Conservation (phyloP, 2,888 invertebrate species). For the Cecidostiba fungosa region DNA sequence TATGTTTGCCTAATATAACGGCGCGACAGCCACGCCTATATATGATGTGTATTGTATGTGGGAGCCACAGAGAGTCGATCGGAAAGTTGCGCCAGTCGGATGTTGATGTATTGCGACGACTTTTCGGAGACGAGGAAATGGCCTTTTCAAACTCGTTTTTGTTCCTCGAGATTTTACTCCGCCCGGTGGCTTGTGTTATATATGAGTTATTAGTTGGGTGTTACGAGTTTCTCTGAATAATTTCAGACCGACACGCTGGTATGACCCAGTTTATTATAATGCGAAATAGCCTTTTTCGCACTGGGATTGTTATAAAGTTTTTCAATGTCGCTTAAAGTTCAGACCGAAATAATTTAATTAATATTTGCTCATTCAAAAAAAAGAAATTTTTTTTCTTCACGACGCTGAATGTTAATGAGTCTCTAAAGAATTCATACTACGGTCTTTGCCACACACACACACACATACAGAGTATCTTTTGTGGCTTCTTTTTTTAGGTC, state of each 20-base stretch:
- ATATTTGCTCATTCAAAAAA: background rate
- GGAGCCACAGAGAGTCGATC: background rate
- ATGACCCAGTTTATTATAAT: too few relatives aligned
- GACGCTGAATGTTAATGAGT: background rate
- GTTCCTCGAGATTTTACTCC: background rate
- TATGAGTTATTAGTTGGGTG: too few relatives aligned
- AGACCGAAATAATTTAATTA: background rate
- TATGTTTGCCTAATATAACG: background rate
- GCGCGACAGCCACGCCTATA: constrained; percentile 2
- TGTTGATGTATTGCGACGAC: background rate
- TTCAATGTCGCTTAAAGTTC: background rate
- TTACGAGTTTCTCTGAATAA: too few relatives aligned
- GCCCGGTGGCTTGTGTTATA: too few relatives aligned
- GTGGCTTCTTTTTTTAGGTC: constrained; percentile 4
- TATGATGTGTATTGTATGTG: background rate
- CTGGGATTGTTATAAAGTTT: too few relatives aligned
- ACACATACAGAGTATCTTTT: background rate
- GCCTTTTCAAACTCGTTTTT: background rate
- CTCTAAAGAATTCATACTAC: background rate
- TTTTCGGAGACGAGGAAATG: background rate
- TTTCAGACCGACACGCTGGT: too few relatives aligned
- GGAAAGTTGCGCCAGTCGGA: background rate
- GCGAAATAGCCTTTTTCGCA: too few relatives aligned
- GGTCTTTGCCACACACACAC: too few relatives aligned
- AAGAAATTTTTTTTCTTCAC: background rate